A percentile compares a stretch with the other conserved stretches of the same genome.
Conservation (phyloP, 2,888 invertebrate species). For the Acanthosepion esculentum region DNA sequence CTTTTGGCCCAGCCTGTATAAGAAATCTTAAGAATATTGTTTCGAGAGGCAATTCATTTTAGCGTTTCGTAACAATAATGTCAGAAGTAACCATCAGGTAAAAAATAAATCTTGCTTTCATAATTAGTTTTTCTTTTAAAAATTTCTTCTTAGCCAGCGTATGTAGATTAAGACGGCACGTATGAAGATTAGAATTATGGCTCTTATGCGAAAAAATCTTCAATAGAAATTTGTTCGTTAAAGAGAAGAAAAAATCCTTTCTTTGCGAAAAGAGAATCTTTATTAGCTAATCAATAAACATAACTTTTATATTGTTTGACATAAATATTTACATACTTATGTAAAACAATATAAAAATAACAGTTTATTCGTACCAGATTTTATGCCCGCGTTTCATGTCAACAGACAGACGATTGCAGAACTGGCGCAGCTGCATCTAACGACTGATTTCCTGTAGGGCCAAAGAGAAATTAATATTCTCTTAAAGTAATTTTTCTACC, state of each 20-base stretch:
- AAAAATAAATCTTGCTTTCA: not conserved
- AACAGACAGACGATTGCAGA: not conserved
- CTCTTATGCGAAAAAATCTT: too few species aligned
- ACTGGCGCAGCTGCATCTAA: not conserved
- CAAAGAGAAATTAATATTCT: not conserved
- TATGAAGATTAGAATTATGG: not conserved
- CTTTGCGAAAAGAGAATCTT: not conserved
- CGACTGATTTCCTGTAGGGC: not conserved
- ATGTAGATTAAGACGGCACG: not conserved
- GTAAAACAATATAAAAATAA: not conserved
- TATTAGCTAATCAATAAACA: not conserved
- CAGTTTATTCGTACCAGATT: not conserved
- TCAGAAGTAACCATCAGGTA: not conserved
- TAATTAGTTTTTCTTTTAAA: not conserved
- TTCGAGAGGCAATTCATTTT: not conserved
- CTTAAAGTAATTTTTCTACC: not conserved
- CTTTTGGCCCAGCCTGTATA: too few species aligned
- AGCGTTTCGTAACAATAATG: not conserved
- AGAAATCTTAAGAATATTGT: too few species aligned
- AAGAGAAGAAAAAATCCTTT: not conserved
- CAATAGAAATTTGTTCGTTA: not conserved
- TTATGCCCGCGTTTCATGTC: not conserved
- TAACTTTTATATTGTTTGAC: not conserved
- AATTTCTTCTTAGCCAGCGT: not conserved
- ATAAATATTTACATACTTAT: not conserved